phyloP scores from a whole-genome alignment of 1,140 invertebrate genomes.

The Drosophila teissieri region DNA sequence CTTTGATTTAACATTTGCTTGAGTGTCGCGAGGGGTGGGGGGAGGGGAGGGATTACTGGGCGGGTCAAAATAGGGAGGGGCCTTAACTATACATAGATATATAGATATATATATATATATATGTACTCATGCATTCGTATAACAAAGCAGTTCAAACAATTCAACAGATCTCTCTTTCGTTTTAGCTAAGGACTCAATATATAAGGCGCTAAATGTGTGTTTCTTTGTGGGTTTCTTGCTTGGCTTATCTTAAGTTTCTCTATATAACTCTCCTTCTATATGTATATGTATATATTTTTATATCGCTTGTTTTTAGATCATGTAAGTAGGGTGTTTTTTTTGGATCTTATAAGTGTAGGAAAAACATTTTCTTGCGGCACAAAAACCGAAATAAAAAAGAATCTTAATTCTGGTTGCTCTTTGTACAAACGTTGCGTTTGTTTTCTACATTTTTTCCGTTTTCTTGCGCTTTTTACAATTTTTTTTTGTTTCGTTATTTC shows the following conservation, averaged over 20 bases:
- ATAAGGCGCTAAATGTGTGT: constrained; percentile 72
- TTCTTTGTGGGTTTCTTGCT: constrained; percentile 12
- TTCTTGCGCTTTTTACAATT: constrained; percentile 19
- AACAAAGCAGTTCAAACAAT: constrained; percentile 71
- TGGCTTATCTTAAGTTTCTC: constrained; percentile 27
- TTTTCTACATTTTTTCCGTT: constrained; percentile 16
- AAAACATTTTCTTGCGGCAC: constrained; percentile 37
- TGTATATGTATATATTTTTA: constrained; percentile 26
- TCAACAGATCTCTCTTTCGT: constrained; percentile 44
- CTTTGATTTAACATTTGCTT: constrained; percentile 80
- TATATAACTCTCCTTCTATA: constrained; percentile 17
- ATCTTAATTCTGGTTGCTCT: constrained; percentile 32
- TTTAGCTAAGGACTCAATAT: constrained; percentile 73
- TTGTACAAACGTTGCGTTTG: constrained; percentile 11
- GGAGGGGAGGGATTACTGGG: background rate
- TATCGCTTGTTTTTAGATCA: constrained; percentile 24
- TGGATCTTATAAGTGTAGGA: constrained; percentile 13
- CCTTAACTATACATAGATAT: background rate
- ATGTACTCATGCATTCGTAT: constrained; percentile 25
- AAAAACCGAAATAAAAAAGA: constrained; percentile 26
- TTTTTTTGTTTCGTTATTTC: constrained; percentile 20
- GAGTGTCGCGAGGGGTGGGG: constrained; percentile 43
- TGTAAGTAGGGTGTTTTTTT: constrained; percentile 28
- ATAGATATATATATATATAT: constrained; percentile 34
- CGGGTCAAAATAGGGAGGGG: background rate